Percentiles rank a stretch among this genome's conserved stretches.
These are phyloP conservation scores for Nasonia giraulti DNA, from an alignment of 1,140 invertebrate genomes.

Conservation along the genomic window DNA sequence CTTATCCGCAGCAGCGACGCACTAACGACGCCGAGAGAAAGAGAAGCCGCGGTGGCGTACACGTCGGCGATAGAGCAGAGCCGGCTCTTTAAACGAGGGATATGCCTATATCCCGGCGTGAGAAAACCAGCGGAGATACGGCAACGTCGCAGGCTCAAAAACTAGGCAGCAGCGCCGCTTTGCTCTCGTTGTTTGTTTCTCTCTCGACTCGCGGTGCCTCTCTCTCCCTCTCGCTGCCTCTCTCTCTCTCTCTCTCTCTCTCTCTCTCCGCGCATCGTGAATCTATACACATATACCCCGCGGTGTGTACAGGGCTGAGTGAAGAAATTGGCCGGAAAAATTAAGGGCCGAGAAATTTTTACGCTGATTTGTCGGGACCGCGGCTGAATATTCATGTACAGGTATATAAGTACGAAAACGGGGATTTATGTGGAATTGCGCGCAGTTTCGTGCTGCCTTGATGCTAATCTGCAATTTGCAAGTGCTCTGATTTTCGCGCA, in stretches of 20 bases:
- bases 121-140: constrained; percentile 33
- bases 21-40: constrained; percentile 10
- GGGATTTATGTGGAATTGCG: background rate
- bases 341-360: constrained; percentile 17
- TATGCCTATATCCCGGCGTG: constrained; percentile 37
- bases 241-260: too few relatives aligned
- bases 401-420: background rate
- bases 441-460: background rate
- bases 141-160: constrained; percentile 26
- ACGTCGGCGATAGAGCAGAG: background rate
- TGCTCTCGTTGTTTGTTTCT: constrained; percentile 12
- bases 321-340: background rate
- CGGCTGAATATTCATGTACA: background rate
- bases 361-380: background rate
- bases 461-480: background rate
- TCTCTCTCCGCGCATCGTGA: background rate
- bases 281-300: background rate
- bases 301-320: too few relatives aligned
- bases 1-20: background rate
- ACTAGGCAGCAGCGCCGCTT: constrained; percentile 12
- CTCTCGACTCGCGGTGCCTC: background rate
- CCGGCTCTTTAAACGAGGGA: constrained; percentile 40
- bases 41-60: background rate
- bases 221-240: too few relatives aligned
- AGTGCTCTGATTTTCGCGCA: constrained; percentile 3